These are phyloP conservation scores for Squalus acanthias DNA, from an alignment of 2,797 vertebrate species.

Conservation along the genomic window DNA sequence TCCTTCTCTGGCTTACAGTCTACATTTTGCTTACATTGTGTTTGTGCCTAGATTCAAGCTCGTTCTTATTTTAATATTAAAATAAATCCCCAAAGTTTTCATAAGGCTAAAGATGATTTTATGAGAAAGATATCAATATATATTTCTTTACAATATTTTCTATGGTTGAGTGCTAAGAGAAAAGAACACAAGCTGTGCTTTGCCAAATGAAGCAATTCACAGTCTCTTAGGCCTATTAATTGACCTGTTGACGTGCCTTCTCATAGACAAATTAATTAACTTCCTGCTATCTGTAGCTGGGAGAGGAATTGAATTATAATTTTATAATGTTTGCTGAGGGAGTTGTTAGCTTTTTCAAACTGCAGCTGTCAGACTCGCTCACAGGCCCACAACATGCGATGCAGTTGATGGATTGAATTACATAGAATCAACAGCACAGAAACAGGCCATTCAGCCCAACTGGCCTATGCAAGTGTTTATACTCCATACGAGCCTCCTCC, in stretches of 20 bases:
- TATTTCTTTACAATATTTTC: background rate
- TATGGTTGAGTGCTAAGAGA: background rate
- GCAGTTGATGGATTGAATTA: background rate
- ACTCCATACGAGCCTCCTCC: too few species aligned
- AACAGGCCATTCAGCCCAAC: too few species aligned
- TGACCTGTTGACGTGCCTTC: background rate
- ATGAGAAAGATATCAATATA: background rate
- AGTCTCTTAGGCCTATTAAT: constrained; percentile 2
- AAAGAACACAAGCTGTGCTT: background rate
- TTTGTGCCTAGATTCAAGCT: too few species aligned
- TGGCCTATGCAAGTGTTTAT: too few species aligned
- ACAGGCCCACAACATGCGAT: background rate
- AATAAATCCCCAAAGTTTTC: too few species aligned
- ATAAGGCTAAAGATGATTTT: too few species aligned
- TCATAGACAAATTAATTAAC: constrained; percentile 11
- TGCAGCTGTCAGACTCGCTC: background rate
- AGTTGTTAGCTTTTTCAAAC: background rate
- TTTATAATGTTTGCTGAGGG: constrained; percentile 6
- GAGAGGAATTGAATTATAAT: constrained; percentile 3
- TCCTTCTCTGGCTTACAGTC: too few species aligned
- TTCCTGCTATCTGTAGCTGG: constrained; percentile 8
- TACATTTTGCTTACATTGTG: too few species aligned
- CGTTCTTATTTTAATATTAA: too few species aligned
- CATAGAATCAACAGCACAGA: background rate
- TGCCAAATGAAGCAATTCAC: background rate